These are phyloP conservation scores for Parauchenoglanis ngamensis DNA, from an alignment of 2,797 vertebrate genomes.

Conservation along the genomic window DNA sequence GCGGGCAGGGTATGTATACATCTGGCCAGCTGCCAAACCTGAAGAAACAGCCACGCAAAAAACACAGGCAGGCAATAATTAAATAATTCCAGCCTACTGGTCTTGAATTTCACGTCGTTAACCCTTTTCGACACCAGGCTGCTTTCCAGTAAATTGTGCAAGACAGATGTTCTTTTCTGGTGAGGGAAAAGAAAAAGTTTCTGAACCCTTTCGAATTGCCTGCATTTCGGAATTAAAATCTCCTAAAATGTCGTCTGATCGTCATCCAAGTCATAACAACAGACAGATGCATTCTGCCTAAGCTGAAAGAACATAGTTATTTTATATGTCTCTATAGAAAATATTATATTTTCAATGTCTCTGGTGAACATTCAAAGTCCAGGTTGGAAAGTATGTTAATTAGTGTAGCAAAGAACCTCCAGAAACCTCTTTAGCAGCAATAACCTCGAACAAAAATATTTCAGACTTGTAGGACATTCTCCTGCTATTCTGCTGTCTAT, in stretches of 20 bases:
- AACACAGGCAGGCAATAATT: constrained; percentile 1
- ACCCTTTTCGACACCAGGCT: background rate
- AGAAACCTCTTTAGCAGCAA: background rate
- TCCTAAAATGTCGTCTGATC: background rate
- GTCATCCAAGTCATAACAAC: background rate
- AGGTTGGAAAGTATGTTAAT: background rate
- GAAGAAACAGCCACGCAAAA: background rate
- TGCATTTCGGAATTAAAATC: background rate
- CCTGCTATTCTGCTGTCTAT: background rate
- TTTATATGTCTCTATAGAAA: too few relatives aligned
- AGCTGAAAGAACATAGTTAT: background rate
- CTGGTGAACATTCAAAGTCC: background rate
- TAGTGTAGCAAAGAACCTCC: background rate
- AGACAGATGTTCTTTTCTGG: background rate
- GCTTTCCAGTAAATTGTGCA: background rate
- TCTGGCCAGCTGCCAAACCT: constrained; percentile 82
- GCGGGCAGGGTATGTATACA: constrained; percentile 86
- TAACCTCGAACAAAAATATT: background rate
- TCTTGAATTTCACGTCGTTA: background rate
- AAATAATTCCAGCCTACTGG: background rate
- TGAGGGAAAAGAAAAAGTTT: too few relatives aligned
- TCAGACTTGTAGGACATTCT: background rate
- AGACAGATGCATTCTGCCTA: background rate
- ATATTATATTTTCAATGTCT: background rate
- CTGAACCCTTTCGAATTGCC: background rate